These are phyloP conservation scores for Alectoris magna DNA, from an alignment of 2,797 vertebrate species.

Conservation along the genomic window DNA sequence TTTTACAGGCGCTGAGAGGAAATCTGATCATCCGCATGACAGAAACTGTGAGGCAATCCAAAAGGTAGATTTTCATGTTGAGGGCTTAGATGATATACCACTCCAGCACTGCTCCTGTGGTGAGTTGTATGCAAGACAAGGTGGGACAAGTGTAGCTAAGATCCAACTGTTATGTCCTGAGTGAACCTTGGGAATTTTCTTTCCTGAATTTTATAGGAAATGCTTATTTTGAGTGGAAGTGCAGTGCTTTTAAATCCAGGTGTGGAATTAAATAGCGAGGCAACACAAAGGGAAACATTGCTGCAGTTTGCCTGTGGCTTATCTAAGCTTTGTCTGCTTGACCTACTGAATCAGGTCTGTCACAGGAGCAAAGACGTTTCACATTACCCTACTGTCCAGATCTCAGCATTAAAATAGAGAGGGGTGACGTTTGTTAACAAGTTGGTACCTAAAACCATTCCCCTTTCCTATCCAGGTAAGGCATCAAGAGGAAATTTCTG, in stretches of 20 bases:
- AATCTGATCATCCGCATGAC: neutral
- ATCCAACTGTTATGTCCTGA: neutral
- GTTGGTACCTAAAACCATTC: neutral
- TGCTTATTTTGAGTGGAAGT: neutral
- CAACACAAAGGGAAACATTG: neutral
- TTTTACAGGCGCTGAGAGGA: neutral
- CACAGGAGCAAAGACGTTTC: neutral
- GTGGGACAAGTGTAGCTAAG: neutral
- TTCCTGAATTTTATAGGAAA: neutral
- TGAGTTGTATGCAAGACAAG: neutral
- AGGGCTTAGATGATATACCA: neutral
- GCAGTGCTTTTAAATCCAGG: neutral
- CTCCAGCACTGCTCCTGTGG: neutral
- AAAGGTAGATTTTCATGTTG: neutral
- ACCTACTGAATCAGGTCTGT: constrained; percentile 25
- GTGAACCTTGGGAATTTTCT: neutral
- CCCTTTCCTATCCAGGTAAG: neutral
- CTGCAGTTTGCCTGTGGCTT: constrained; percentile 28
- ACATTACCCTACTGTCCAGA: neutral
- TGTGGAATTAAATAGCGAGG: constrained; percentile 18
- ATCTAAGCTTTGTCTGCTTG: constrained; percentile 12
- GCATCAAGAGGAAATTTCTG: neutral
- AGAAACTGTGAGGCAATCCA: neutral
- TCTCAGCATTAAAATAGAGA: neutral
- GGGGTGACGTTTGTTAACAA: neutral